Evolutionary conservation across 1,140 invertebrate species (phyloP), one percentile per base, ranked within the genome.

Genomic region (Magallana angulata): DNA sequence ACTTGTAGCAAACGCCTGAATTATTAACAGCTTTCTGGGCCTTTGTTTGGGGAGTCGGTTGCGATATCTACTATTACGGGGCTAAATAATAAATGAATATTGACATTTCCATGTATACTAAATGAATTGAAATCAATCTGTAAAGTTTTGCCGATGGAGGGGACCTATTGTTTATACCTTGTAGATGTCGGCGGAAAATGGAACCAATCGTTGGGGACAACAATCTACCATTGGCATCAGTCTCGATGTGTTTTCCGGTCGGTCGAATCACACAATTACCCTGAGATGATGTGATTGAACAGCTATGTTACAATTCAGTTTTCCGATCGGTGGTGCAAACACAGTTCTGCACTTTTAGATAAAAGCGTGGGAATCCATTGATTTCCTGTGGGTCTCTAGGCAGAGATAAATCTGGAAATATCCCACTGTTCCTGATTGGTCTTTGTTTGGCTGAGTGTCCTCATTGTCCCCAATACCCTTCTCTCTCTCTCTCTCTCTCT

Each of bases 331-430:
- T 76, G 24, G 24, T 76, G 68, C 68, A 76, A 76, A 76, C 18
- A 76, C 24, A 76, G 9, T 71, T 71, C 18, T 62, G 60, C 60
- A 62, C 60, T 62, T 6, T 14, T 16, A 62, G 60, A 62, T 62
- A 62, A 71, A 76, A 30, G 68, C 68, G 68, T 76, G 68, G 68
- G 68, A 76, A 76, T 14, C 7, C 68, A 76, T 76, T 30, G 68
- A 76, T 76, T 76, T 76, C 30, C 30, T 24, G 24, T 30, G 18
- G 9, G 68, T 30, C 68, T 11, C 12, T 36, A 12, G 8, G 68
- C 68, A 30, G 8, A 30, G 24, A 12, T 76, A 76, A 76, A 76
- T 48, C 36, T 48, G 36, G 36, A 48, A 30, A 1, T 36, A 30
- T 76, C 18, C 68, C 24, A 76, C 6, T 16, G 18, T 64, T 18